Base-by-base conservation (phyloP, 1,140 invertebrate species). In the Whitmania pigra region DNA sequence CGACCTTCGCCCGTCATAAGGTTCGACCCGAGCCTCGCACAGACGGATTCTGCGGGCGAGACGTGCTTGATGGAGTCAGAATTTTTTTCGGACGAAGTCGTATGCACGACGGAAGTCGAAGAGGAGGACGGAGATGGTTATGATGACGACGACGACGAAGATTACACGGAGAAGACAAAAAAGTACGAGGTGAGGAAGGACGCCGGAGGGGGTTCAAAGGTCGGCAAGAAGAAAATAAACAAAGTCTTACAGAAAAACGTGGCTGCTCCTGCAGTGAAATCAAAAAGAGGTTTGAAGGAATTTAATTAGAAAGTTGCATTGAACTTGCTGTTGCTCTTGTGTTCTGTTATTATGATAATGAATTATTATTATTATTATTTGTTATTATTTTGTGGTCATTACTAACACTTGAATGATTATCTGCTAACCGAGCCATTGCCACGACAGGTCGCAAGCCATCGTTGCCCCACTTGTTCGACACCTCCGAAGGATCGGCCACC, bases 381-480 rank as follows among this genome's bases (percentile, higher is more conserved):
- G 20, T 7, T 63, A 7, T 63, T 31, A 63, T 25, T 36, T 36
- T 36, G 2, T 36, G 31, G 31, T 15, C 43, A 49, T 49, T 4
- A 17, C 15, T 49, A 15, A 15, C 15, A 13, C 43, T 15, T 3
- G 11, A 17, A 5, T 0, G 43, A 49, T 11, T 49, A 7, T 49
- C 43, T 17, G 9, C 15, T 49, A 22, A 63, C 20, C 29, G 7
- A n/a, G 18, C 20, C 57, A 63, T 7, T 15, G 29, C 5, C 2
- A 63, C 2, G 6, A 20, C 57, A 63, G 57, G 57, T 31, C 57
- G 57, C 57, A 63, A 63, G 57, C 57, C 57, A n/a, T 63, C 57
- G 3, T 13, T 63, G 2, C 57, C 57, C 13, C 22, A 31, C 29
- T 15, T 25, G 22, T 63, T 63, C 29, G 57, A 22, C 22, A 31